Percentiles rank a stretch among this genome's conserved stretches.
These are phyloP conservation scores for Rhingia rostrata DNA, from an alignment of 2,888 invertebrate genomes.

Conservation along the genomic window DNA sequence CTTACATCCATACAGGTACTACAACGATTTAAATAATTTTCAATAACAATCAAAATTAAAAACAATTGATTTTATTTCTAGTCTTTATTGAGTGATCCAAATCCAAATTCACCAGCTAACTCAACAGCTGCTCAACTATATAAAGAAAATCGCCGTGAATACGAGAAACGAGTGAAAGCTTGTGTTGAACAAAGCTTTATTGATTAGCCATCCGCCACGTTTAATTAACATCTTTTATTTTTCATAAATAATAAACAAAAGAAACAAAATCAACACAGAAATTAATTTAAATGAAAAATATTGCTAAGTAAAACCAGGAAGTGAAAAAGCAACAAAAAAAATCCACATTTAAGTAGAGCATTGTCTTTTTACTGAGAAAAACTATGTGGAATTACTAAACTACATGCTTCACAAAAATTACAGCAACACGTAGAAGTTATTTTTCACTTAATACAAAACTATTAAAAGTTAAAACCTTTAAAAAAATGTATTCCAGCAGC, in stretches of 20 bases:
- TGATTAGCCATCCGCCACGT: slow-evolving; percentile 87
- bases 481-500: slow-evolving; percentile 27
- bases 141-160: slow-evolving; percentile 99
- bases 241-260: slow-evolving; percentile 57
- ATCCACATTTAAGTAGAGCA: slow-evolving; percentile 43
- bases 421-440: slow-evolving; percentile 40
- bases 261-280: slow-evolving; percentile 49
- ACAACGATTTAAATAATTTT: neutral
- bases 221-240: slow-evolving; percentile 62
- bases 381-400: slow-evolving; percentile 19
- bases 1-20: slow-evolving; percentile 99
- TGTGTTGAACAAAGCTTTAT: slow-evolving; percentile 99
- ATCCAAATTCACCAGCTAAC: slow-evolving; percentile 99
- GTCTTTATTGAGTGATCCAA: slow-evolving; percentile 99
- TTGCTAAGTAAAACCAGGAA: slow-evolving; percentile 33
- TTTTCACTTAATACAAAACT: slow-evolving; percentile 31
- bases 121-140: slow-evolving; percentile 99
- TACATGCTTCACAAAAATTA: slow-evolving; percentile 47
- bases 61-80: slow-evolving; percentile 82
- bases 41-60: neutral
- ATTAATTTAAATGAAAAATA: slow-evolving; percentile 54
- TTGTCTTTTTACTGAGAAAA: slow-evolving; percentile 49
- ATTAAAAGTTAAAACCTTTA: slow-evolving; percentile 13
- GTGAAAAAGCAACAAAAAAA: slow-evolving; percentile 49
- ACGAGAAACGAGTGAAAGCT: slow-evolving; percentile 99